phyloP scores from a whole-genome alignment of 2,113 vertebrate genomes.

The Phocoena sinus region DNA sequence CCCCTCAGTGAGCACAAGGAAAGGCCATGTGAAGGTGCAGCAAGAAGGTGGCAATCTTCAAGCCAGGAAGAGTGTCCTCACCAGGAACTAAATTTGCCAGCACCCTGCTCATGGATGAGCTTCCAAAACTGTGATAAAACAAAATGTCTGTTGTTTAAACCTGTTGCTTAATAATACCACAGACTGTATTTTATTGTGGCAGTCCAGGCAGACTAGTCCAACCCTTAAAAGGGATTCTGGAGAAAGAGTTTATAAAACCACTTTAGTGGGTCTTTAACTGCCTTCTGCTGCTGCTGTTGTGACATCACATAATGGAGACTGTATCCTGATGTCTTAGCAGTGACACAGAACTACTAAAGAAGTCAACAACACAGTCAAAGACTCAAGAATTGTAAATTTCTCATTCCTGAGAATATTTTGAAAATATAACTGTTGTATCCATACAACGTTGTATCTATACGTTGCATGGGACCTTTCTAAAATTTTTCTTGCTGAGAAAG shows the following conservation, averaged over 20 bases:
- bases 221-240: neutral
- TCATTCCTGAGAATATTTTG: neutral
- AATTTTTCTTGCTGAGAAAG: conserved; percentile 20
- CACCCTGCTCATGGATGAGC: neutral
- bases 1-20: neutral
- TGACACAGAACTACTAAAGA: neutral
- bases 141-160: neutral
- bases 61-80: neutral
- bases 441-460: neutral
- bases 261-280: neutral
- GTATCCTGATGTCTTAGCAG: neutral
- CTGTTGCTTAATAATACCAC: neutral
- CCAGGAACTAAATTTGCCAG: neutral
- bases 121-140: neutral
- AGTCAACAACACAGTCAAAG: neutral
- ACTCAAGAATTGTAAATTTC: neutral
- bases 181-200: neutral
- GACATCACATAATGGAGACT: neutral
- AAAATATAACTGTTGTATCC: neutral
- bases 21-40: neutral
- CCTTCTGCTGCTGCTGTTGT: neutral
- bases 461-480: neutral
- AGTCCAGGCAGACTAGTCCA: neutral
- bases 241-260: neutral
- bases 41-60: neutral